Evolutionary conservation across 1,140 invertebrate genomes (phyloP).

Genomic region (Octopus sinensis): DNA sequence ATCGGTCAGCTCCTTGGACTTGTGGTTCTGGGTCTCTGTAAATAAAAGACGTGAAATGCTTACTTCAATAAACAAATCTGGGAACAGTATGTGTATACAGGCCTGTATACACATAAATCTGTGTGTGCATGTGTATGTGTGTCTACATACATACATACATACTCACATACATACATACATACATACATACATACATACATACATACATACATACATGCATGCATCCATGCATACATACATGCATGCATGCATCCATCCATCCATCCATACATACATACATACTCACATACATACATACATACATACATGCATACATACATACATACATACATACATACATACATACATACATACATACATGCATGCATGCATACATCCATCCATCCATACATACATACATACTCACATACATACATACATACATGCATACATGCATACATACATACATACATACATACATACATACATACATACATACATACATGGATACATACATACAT

Average conservation of each 20-base stretch:
- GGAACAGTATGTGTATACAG: slow-evolving; percentile 7
- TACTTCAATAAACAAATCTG: too few species aligned
- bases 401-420: not conserved
- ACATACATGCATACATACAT: slow-evolving; percentile 35
- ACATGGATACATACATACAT: too few species aligned
- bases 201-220: slow-evolving; percentile 35
- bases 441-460: not conserved
- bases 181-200: slow-evolving; percentile 35
- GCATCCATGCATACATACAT: slow-evolving; percentile 31
- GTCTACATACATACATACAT: slow-evolving; percentile 33
- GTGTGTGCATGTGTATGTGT: slow-evolving; percentile 29
- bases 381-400: too few species aligned
- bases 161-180: slow-evolving; percentile 34
- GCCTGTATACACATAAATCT: slow-evolving; percentile 25
- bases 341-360: slow-evolving; percentile 13
- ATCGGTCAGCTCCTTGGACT: too few species aligned
- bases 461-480: not conserved
- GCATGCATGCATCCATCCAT: slow-evolving; percentile 30
- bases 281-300: slow-evolving; percentile 32
- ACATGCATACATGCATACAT: not conserved
- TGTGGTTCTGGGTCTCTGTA: too few species aligned
- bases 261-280: slow-evolving; percentile 31
- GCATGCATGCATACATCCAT: too few species aligned
- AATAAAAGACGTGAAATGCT: too few species aligned
- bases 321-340: slow-evolving; percentile 36